Percentiles rank a stretch among this genome's conserved stretches.
Evolutionary conservation across 2,797 vertebrate genomes (phyloP).

Genomic region (Esox masquinongy): DNA sequence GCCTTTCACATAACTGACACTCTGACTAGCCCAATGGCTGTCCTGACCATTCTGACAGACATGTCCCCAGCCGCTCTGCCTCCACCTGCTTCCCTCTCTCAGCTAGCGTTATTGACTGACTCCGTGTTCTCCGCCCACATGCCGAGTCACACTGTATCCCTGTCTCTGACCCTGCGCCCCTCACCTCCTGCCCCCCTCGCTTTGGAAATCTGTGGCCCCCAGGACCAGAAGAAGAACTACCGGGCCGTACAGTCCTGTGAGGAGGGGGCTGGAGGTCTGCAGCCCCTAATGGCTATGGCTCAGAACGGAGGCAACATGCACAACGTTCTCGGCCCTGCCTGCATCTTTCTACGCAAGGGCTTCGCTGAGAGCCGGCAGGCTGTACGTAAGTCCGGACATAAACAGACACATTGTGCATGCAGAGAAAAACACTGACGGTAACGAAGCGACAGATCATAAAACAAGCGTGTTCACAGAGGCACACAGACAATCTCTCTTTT

Average conservation of each 20-base stretch:
- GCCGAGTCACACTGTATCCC: conserved; percentile 53
- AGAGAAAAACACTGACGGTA: conserved; percentile 6
- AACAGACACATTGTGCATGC: conserved; percentile 5
- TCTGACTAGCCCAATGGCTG: conserved; percentile 30
- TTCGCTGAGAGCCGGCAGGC: conserved; percentile 97
- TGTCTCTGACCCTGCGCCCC: conserved; percentile 19
- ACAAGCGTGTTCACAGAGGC: not conserved
- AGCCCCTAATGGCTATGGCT: conserved; percentile 88
- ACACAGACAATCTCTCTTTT: not conserved
- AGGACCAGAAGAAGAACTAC: conserved; percentile 94
- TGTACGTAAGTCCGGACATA: conserved; percentile 94
- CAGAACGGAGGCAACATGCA: conserved; percentile 96
- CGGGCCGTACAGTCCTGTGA: conserved; percentile 88
- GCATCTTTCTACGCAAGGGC: conserved; percentile 99
- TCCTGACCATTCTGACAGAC: conserved; percentile 32
- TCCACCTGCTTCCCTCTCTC: conserved; percentile 1
- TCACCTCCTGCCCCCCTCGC: conserved; percentile 41
- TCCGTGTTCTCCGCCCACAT: conserved; percentile 48
- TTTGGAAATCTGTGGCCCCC: conserved; percentile 65
- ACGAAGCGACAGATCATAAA: not conserved
- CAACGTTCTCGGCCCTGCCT: conserved; percentile 96
- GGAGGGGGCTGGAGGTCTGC: conserved; percentile 85
- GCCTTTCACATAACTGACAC: conserved; percentile 41
- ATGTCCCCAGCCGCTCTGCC: conserved; percentile 19
- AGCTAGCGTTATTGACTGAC: conserved; percentile 22